Evolutionary conservation across 2,113 vertebrate genomes (phyloP).

Genomic region (Orcinus orca): DNA sequence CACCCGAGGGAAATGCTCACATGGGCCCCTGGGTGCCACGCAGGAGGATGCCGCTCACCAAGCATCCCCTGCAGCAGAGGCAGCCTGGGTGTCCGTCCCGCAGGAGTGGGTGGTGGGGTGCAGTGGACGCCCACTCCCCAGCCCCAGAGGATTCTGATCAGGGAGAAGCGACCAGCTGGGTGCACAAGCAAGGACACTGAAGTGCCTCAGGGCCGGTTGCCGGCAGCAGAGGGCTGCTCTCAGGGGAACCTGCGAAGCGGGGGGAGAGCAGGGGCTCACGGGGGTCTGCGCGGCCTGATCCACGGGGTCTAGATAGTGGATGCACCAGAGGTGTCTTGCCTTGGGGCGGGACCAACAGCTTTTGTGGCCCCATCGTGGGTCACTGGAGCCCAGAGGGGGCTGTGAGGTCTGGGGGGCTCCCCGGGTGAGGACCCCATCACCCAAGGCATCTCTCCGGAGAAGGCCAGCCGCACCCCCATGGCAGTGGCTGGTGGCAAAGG

Average conservation of each 20-base stretch:
- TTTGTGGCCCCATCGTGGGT: not conserved
- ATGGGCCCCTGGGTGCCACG: not conserved
- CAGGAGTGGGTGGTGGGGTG: not conserved
- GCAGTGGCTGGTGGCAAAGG: too few relatives aligned
- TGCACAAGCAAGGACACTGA: too few relatives aligned
- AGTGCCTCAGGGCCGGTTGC: not conserved
- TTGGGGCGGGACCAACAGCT: not conserved
- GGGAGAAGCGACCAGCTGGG: not conserved
- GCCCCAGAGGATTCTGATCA: not conserved
- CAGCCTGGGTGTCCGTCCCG: not conserved
- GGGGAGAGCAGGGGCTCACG: not conserved
- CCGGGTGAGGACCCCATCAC: not conserved
- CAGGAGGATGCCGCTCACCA: accelerated
- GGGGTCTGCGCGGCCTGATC: not conserved
- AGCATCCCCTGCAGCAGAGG: not conserved
- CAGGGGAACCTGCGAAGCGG: not conserved
- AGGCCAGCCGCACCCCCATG: accelerated
- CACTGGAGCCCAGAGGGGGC: not conserved
- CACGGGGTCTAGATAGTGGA: not conserved
- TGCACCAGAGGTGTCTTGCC: not conserved
- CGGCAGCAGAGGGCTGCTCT: not conserved
- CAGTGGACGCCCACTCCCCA: accelerated
- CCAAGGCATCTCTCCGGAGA: not conserved
- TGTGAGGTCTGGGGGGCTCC: not conserved
- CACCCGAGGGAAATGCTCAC: accelerated